Evolutionary conservation across 2,888 invertebrate genomes (phyloP).

Genomic region (Hecatera dysodea): DNA sequence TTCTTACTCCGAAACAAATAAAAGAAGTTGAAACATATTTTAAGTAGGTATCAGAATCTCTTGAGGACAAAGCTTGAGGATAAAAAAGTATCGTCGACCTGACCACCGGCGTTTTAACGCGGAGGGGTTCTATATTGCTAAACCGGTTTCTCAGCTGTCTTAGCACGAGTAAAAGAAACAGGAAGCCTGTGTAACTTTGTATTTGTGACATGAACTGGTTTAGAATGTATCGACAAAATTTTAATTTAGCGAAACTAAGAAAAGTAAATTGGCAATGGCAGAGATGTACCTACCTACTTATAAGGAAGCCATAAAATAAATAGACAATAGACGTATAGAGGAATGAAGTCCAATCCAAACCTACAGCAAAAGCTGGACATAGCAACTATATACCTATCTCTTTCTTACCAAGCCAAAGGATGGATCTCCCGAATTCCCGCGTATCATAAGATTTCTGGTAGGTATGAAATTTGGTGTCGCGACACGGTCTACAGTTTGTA

Average conservation of each 20-base stretch:
- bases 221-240: neutral
- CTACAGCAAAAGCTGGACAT: neutral
- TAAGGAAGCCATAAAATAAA: neutral
- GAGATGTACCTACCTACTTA: too few species aligned
- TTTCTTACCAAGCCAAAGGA: neutral
- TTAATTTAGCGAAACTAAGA: neutral
- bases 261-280: too few species aligned
- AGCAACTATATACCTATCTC: neutral
- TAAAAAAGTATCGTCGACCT: slow-evolving; percentile 10
- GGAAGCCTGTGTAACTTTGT: slow-evolving; percentile 16
- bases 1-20: slow-evolving; percentile 13
- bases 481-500: neutral
- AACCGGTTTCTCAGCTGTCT: slow-evolving; percentile 33
- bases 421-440: too few species aligned
- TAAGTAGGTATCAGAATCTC: slow-evolving; percentile 3
- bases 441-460: neutral
- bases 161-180: slow-evolving; percentile 16
- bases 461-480: neutral
- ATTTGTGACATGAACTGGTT: neutral
- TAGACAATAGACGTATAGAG: neutral
- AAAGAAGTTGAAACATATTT: neutral
- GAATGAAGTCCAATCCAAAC: neutral
- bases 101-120: neutral
- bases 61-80: too few species aligned
- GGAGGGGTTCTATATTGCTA: neutral